Percentiles rank a stretch among this genome's conserved stretches.
Conservation (phyloP, 2,113 vertebrate genomes). For the Larimichthys polyactis region DNA sequence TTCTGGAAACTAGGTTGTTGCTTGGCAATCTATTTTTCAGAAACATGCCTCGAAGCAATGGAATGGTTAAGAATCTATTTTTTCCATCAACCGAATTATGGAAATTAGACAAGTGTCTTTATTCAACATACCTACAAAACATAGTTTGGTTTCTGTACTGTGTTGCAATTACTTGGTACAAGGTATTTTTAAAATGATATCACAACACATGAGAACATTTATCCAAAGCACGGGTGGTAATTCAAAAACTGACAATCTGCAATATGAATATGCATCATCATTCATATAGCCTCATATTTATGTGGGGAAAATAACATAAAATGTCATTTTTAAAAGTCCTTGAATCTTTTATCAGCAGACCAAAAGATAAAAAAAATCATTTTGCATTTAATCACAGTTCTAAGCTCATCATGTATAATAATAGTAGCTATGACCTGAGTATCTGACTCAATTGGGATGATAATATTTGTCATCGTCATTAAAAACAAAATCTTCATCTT, state of each 20-base stretch:
- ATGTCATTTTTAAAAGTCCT: neutral
- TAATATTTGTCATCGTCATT: neutral
- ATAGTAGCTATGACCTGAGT: too few relatives aligned
- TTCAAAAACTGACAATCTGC: neutral
- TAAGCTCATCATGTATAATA: neutral
- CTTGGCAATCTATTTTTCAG: neutral
- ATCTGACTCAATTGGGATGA: neutral
- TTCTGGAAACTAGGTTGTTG: neutral
- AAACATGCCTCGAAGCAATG: neutral
- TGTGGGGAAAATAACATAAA: neutral
- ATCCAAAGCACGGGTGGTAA: neutral
- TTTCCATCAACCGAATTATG: neutral
- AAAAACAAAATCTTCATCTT: neutral
- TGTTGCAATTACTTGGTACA: neutral
- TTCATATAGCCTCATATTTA: neutral
- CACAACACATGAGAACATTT: too few relatives aligned
- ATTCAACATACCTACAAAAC: neutral
- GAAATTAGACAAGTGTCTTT: neutral
- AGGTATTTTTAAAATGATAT: neutral
- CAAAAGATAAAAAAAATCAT: neutral
- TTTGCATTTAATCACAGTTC: neutral
- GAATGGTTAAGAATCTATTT: neutral
- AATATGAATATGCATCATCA: neutral
- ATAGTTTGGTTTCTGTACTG: neutral
- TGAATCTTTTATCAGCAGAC: slow-evolving; percentile 8